These are phyloP conservation scores for Drosophila neotestacea DNA, from an alignment of 2,888 invertebrate genomes.

Conservation along the genomic window DNA sequence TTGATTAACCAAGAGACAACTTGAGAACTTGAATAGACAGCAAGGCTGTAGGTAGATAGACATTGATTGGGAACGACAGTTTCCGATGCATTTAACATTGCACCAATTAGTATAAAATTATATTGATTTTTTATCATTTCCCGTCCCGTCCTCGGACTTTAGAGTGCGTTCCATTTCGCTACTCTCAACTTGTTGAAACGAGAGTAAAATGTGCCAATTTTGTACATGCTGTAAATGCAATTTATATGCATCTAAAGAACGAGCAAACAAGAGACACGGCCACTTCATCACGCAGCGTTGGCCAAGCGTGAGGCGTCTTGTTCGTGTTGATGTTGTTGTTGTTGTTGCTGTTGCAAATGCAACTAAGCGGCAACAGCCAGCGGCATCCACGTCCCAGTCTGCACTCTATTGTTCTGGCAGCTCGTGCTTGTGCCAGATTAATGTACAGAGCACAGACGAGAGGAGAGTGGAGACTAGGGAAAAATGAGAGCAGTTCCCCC, in stretches of 20 bases:
- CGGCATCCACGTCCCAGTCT: conserved; percentile 36
- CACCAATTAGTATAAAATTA: conserved; percentile 39
- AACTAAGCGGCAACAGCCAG: conserved; percentile 66
- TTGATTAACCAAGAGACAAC: conserved; percentile 1
- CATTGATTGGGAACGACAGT: neutral
- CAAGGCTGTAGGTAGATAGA: neutral
- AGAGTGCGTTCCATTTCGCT: conserved; percentile 66
- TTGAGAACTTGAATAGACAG: neutral
- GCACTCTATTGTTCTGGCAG: conserved; percentile 70
- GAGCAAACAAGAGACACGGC: conserved; percentile 71
- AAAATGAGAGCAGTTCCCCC: conserved; percentile 12
- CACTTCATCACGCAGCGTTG: conserved; percentile 78
- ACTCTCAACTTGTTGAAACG: conserved; percentile 66
- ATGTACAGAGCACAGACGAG: conserved; percentile 43
- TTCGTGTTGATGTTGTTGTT: conserved; percentile 27
- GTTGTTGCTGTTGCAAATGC: conserved; percentile 58
- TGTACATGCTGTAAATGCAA: conserved; percentile 48
- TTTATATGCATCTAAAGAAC: conserved; percentile 51
- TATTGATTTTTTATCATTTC: conserved; percentile 60
- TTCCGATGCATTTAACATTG: conserved; percentile 13
- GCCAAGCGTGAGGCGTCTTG: conserved; percentile 68
- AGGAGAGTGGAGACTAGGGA: neutral
- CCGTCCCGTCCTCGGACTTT: conserved; percentile 47
- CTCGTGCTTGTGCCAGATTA: conserved; percentile 81
- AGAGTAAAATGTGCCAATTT: conserved; percentile 79